Evolutionary conservation across 2,888 invertebrate genomes (phyloP).

Genomic region (Lithophane semibrunnea): DNA sequence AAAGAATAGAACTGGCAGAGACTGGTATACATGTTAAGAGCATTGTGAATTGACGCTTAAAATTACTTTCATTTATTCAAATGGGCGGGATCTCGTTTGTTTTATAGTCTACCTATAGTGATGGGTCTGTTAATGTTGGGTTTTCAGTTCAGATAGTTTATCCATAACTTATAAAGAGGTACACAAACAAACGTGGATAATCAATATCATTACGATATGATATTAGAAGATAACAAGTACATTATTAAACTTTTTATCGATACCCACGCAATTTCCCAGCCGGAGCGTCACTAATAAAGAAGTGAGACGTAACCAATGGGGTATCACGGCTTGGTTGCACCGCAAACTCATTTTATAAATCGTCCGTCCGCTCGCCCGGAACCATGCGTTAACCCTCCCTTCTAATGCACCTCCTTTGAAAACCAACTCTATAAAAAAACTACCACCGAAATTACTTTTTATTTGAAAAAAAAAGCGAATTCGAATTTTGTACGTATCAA

Average conservation of each 20-base stretch:
- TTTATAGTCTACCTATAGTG: too few relatives aligned
- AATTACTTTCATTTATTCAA: too few relatives aligned
- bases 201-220: conserved; percentile 7
- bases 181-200: conserved; percentile 14
- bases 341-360: conserved; percentile 91
- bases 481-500: not conserved
- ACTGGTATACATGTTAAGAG: not conserved
- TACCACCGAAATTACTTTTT: conserved; percentile 40
- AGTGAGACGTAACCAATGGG: conserved; percentile 90
- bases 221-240: conserved; percentile 15
- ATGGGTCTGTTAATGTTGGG: too few relatives aligned
- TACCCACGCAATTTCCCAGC: conserved; percentile 38
- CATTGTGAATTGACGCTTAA: too few relatives aligned
- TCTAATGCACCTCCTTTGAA: conserved; percentile 78
- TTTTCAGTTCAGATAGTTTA: too few relatives aligned
- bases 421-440: conserved; percentile 69
- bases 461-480: conserved; percentile 19
- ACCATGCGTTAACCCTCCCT: conserved; percentile 87
- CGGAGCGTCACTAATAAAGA: conserved; percentile 80
- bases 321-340: conserved; percentile 89
- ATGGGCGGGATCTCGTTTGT: too few relatives aligned
- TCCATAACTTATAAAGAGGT: not conserved
- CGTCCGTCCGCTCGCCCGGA: conserved; percentile 87
- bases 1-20: not conserved
- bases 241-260: conserved; percentile 55